A percentile compares a stretch with the other conserved stretches of the same genome.
phyloP scores from a whole-genome alignment of 2,113 vertebrate species.

The Oceanites oceanicus region DNA sequence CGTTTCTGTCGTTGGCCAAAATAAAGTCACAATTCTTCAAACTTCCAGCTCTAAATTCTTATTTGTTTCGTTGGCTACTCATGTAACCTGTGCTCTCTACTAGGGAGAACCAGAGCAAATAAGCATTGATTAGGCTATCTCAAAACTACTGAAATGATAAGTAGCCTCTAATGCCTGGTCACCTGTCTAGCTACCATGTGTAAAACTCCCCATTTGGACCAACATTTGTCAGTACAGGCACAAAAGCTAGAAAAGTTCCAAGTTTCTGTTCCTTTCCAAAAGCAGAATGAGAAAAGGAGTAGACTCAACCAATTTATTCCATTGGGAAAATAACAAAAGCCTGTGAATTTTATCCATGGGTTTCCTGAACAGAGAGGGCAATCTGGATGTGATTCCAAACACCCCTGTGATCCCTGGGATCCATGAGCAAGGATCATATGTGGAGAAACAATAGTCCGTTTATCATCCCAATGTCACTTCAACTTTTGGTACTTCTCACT shows the following conservation, averaged over 20 bases:
- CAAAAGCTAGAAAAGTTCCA: not conserved
- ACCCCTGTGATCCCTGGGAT: rapidly evolving
- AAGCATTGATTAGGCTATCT: not conserved
- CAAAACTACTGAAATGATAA: not conserved
- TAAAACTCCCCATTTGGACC: not conserved
- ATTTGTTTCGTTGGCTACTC: not conserved
- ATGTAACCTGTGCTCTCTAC: not conserved
- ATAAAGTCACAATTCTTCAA: not conserved
- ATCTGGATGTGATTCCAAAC: not conserved
- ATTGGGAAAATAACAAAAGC: not conserved
- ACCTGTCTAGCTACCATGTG: not conserved
- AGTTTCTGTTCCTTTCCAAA: not conserved
- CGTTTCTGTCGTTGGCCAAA: not conserved
- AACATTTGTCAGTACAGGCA: not conserved
- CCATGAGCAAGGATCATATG: not conserved
- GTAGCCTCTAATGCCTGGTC: not conserved
- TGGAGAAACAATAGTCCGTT: not conserved
- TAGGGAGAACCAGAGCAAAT: not conserved
- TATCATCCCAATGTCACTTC: not conserved
- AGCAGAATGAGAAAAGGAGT: not conserved
- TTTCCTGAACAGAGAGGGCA: not conserved
- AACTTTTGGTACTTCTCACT: not conserved
- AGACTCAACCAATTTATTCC: not conserved
- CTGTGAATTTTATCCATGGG: not conserved
- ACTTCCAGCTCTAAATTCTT: not conserved